phyloP scores from a whole-genome alignment of 2,797 vertebrate genomes.

The Leucoraja ocellata region DNA sequence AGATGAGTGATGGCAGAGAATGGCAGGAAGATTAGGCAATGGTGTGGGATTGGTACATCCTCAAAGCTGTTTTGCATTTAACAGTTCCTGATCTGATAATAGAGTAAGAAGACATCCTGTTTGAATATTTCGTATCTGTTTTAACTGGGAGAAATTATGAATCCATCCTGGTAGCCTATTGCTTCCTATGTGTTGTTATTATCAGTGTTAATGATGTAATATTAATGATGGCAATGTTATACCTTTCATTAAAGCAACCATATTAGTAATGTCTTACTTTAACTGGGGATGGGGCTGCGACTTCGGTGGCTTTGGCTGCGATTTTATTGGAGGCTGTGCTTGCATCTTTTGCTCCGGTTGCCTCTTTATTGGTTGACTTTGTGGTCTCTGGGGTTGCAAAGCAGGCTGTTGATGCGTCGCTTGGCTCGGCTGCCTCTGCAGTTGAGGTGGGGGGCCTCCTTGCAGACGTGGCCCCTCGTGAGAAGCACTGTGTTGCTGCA shows the following conservation, averaged over 20 bases:
- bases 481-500: slow-evolving; percentile 57
- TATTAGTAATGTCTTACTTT: slow-evolving; percentile 73
- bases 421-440: slow-evolving; percentile 60
- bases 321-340: slow-evolving; percentile 54
- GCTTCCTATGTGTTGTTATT: not conserved
- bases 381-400: not conserved
- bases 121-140: not conserved
- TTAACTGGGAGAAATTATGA: not conserved
- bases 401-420: slow-evolving; percentile 68
- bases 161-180: not conserved
- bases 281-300: slow-evolving; percentile 79
- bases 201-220: not conserved
- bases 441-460: slow-evolving; percentile 67
- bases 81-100: not conserved
- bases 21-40: not conserved
- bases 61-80: not conserved
- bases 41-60: not conserved
- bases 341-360: slow-evolving; percentile 52
- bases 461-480: slow-evolving; percentile 62
- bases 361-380: slow-evolving; percentile 19
- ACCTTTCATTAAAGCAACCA: not conserved
- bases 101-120: not conserved
- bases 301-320: slow-evolving; percentile 52
- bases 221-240: not conserved
- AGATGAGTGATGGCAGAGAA: not conserved